Evolutionary conservation across 1,140 invertebrate genomes (phyloP).

Genomic region (Drosophila melanogaster): Release_6_plus_ISO1_MT NC_004354.4:1457501-1458000

Average conservation of each 20-base stretch:
- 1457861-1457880: slow-evolving; percentile 78
- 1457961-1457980: slow-evolving; percentile 67
- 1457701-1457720: slow-evolving; percentile 72
- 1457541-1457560: slow-evolving; percentile 77
- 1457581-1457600: slow-evolving; percentile 75
- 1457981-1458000: slow-evolving; percentile 15
- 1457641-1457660: slow-evolving; percentile 84
- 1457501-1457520: slow-evolving; percentile 73
- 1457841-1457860: slow-evolving; percentile 75
- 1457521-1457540: slow-evolving; percentile 72
- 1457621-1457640: slow-evolving; percentile 82
- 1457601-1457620: slow-evolving; percentile 83
- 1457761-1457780: slow-evolving; percentile 42
- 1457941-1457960: slow-evolving; percentile 84
- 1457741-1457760: slow-evolving; percentile 27
- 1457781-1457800: slow-evolving; percentile 80
- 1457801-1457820: slow-evolving; percentile 85
- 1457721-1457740: slow-evolving; percentile 73
- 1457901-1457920: slow-evolving; percentile 85
- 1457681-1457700: slow-evolving; percentile 76
- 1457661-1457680: slow-evolving; percentile 76
- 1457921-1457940: slow-evolving; percentile 82
- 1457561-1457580: slow-evolving; percentile 72
- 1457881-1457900: slow-evolving; percentile 84
- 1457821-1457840: slow-evolving; percentile 85